These are phyloP conservation scores for Mormyrops boulengeri DNA, from an alignment of 2,797 vertebrate genomes.

Conservation along the genomic window DNA sequence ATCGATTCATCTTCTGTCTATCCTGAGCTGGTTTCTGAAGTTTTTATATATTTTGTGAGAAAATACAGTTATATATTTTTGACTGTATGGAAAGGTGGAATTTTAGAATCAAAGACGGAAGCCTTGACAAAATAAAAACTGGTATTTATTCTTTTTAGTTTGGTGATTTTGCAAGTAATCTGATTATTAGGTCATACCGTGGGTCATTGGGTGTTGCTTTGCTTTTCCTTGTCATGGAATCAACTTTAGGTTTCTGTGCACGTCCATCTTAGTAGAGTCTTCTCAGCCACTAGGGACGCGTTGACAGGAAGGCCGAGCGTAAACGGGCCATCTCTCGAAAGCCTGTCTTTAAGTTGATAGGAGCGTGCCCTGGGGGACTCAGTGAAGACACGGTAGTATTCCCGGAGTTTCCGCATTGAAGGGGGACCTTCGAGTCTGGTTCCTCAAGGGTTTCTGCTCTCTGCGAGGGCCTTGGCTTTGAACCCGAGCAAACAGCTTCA, in stretches of 20 bases:
- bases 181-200: not conserved
- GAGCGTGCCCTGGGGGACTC: not conserved
- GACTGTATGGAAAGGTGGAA: not conserved
- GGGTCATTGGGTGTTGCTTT: not conserved
- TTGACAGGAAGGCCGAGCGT: not conserved
- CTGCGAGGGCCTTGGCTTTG: not conserved
- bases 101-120: not conserved
- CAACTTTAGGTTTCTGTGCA: not conserved
- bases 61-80: not conserved
- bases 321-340: not conserved
- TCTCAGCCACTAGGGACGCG: not conserved
- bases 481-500: slow-evolving; percentile 3
- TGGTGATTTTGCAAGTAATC: not conserved
- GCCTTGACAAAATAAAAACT: not conserved
- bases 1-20: not conserved
- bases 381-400: not conserved
- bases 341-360: not conserved
- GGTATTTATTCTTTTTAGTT: not conserved
- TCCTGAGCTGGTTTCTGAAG: not conserved
- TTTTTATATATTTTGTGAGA: not conserved
- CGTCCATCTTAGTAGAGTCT: not conserved
- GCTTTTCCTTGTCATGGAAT: not conserved
- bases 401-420: not conserved
- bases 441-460: not conserved
- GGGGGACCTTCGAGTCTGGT: not conserved